A percentile compares a stretch with the other conserved stretches of the same genome.
Conservation (phyloP, 2,888 invertebrate genomes). For the Xestia ashworthii region DNA sequence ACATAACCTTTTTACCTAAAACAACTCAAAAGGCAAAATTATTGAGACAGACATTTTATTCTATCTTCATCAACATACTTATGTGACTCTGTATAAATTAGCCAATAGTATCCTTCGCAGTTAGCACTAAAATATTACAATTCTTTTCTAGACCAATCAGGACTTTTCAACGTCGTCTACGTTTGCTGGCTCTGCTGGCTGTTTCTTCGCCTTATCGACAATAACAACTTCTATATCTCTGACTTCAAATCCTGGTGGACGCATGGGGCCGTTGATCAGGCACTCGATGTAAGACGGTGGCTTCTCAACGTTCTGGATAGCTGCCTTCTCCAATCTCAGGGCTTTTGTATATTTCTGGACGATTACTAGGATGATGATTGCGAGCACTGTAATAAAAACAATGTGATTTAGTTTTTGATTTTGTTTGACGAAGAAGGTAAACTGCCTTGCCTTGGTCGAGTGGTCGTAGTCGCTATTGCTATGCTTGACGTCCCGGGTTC, state of each 20-base stretch:
- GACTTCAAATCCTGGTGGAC: constrained; percentile 54
- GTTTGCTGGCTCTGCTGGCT: constrained; percentile 28
- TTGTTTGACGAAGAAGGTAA: not conserved
- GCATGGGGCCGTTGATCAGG: constrained; percentile 69
- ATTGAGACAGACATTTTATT: not conserved
- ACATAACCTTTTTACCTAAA: not conserved
- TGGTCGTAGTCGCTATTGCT: not conserved
- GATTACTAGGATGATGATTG: constrained; percentile 72
- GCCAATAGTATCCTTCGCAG: constrained; percentile 2
- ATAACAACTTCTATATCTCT: constrained; percentile 60
- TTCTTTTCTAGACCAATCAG: constrained; percentile 37
- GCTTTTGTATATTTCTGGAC: constrained; percentile 75
- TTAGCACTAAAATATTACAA: not conserved
- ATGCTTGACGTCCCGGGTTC: too few species aligned
- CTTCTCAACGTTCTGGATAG: constrained; percentile 69
- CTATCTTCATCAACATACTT: not conserved
- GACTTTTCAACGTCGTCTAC: constrained; percentile 49
- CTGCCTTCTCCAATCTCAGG: constrained; percentile 70
- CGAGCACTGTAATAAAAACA: constrained; percentile 72
- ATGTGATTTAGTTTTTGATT: constrained; percentile 1
- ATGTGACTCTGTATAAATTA: not conserved
- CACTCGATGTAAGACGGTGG: constrained; percentile 83
- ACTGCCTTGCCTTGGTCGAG: not conserved
- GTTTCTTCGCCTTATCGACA: constrained; percentile 66
- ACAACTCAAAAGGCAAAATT: not conserved